Evolutionary conservation across 2,113 vertebrate species (phyloP), one percentile per base, ranked within the genome.

Genomic region (Brachyhypopomus gauderio): DNA sequence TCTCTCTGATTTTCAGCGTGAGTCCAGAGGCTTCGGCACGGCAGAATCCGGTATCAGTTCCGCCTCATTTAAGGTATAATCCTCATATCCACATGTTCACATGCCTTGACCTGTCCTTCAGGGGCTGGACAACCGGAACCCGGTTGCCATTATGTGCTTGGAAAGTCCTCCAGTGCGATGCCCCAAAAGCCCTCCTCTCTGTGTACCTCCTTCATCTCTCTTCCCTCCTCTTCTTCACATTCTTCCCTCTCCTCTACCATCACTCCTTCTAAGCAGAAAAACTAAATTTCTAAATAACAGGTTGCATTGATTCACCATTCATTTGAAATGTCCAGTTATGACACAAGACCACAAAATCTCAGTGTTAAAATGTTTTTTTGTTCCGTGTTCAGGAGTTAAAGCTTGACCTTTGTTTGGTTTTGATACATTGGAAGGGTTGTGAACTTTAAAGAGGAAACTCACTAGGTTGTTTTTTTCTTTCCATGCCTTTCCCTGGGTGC

Each of bases 401-500:
- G 25, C 27, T 27, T 80, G 27, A 56, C 52, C 27, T 75, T 72
- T 67, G 34, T 82, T 1, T 78, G 69, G 6, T 9, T 56, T 59
- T 45, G 48, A 22, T 59, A 16, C 19, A 22, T n/a, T 69, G 0
- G 17, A 75, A 69, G 17, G n/a, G 72, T 19, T 63, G 20, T 73
- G 41, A 75, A 41, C 4, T 22, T 74, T 55, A 36, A 72, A 83
- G 79, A 79, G 75, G 36, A 88, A 85, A 88, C 89, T 93, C 91
- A 92, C 88, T 45, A 69, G 85, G 58, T 41, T 93, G 89, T 93
- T 89, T 92, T 91, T 89, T 91, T 90, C 92, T 93, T 93, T 95
- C 92, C 95, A 96, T 95, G 96, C 95, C 86, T 91, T 94, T 92
- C 89, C 91, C 93, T 93, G 94, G 95, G 96, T 96, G 95, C 96